Evolutionary conservation across 2,888 invertebrate genomes (phyloP), one percentile per base, ranked within the genome.

Genomic region (Apodemia hepburni): DNA sequence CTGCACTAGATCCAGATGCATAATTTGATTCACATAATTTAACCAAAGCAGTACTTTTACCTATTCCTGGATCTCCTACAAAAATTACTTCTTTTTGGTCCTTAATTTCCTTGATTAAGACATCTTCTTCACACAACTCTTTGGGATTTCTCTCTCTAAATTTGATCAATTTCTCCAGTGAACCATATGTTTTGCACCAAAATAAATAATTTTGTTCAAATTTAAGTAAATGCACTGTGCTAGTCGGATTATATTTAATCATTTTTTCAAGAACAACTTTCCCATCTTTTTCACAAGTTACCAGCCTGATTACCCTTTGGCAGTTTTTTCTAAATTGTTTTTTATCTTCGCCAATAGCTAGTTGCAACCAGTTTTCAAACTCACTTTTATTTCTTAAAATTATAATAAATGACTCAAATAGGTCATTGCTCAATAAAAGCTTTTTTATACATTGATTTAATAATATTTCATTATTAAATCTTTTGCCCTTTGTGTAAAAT

Each of bases 11-110:
- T 27, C 22, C 42, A 54, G 51, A 54, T 12, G 9, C 18, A 27
- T 27, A 54, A 22, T 27, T 54, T 45, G 45, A 42, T 45, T 42
- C 45, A 47, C 9, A 60, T 47, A 60, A 42, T 27, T 60, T 45
- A 8, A 45, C n/a, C 22, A 60, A 60, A 27, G 60, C n/a, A 42
- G 60, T 60, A 60, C 47, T 60, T 45, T 60, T 60, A 12, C 60
- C 60, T 45, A 22, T 60, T 11, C 60, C 60, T 45, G 60, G 47
- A 45, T 60, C 60, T 15, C 60, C 60, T 15, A 47, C 60, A 47
- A 60, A 45, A n/a, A 60, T n/a, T 11, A 60, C 22, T 42, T 15
- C 18, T 60, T 60, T 27, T 22, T 47, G 42, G 5, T 60, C 47
- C 22, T 45, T 38, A 22, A 60, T 60, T 45, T 60, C 27, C 9